Conservation (phyloP, 30 jellyfish, hydroid and myxozoan species). For the Aurelia aurita region DNA sequence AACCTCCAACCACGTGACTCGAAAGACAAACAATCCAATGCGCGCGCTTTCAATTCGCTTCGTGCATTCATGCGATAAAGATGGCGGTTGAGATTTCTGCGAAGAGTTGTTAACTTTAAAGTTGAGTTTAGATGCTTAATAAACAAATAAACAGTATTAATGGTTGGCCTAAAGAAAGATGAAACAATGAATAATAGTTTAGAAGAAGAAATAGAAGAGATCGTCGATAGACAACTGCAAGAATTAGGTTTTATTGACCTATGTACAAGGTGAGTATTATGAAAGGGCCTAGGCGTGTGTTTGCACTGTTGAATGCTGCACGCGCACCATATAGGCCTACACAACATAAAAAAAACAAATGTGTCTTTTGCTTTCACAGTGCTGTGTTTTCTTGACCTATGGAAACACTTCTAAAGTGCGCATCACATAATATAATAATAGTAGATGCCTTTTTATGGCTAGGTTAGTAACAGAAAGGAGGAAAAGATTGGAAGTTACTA, state of each 20-base stretch:
- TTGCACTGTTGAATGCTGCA: too few species aligned
- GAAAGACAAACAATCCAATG: neutral
- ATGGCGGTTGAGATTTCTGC: constrained; percentile 45
- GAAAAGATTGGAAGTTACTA: too few species aligned
- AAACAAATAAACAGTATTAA: neutral
- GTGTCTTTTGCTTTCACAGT: too few species aligned
- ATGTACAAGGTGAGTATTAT: constrained; percentile 72
- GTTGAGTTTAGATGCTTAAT: neutral
- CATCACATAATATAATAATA: too few species aligned
- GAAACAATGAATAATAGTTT: constrained; percentile 35
- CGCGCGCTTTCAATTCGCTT: constrained; percentile 4
- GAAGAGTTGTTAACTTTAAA: neutral
- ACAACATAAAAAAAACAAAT: too few species aligned
- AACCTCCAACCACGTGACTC: too few species aligned
- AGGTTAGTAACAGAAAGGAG: too few species aligned
- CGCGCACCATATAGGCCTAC: too few species aligned
- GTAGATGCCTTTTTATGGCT: too few species aligned
- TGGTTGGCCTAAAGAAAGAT: constrained; percentile 15
- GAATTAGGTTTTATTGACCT: constrained; percentile 77
- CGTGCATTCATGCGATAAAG: constrained; percentile 4
- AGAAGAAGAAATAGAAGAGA: constrained; percentile 72
- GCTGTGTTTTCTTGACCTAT: too few species aligned
- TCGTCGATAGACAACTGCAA: constrained; percentile 78
- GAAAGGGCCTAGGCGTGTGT: neutral
- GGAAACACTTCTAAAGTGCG: too few species aligned